These are phyloP conservation scores for Alloplasta piceator DNA, from an alignment of 2,888 invertebrate genomes.

Conservation along the genomic window DNA sequence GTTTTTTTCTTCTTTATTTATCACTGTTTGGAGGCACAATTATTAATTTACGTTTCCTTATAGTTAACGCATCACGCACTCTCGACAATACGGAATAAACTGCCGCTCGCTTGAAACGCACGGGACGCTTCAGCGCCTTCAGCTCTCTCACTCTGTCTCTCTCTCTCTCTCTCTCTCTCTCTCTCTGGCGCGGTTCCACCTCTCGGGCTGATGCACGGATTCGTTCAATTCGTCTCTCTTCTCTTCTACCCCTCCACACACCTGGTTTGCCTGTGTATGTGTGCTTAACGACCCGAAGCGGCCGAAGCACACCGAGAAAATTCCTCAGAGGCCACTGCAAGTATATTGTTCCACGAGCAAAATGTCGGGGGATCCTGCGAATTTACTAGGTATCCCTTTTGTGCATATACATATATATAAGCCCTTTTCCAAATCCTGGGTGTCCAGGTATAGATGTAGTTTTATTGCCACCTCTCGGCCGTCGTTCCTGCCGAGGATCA, in stretches of 20 bases:
- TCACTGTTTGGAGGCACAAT: slow-evolving; percentile 28
- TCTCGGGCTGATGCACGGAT: slow-evolving; percentile 37
- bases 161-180: too few relatives aligned
- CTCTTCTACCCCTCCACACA: slow-evolving; percentile 45
- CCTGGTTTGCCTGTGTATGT: slow-evolving; percentile 34
- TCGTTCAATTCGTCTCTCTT: slow-evolving; percentile 57
- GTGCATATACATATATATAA: not conserved
- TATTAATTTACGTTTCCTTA: slow-evolving; percentile 15
- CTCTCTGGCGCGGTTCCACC: slow-evolving; percentile 22
- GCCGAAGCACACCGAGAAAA: slow-evolving; percentile 25
- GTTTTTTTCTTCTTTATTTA: not conserved
- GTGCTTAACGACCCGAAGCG: slow-evolving; percentile 42
- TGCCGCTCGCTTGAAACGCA: slow-evolving; percentile 22
- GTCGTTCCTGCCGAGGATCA: slow-evolving; percentile 26
- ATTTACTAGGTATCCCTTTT: slow-evolving; percentile 7
- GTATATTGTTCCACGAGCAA: slow-evolving; percentile 5
- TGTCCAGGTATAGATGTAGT: slow-evolving; percentile 7
- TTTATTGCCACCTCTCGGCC: not conserved
- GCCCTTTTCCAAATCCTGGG: not conserved
- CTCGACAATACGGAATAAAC: slow-evolving; percentile 31
- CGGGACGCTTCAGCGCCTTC: slow-evolving; percentile 34
- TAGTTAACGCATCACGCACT: slow-evolving; percentile 1
- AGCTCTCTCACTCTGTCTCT: too few relatives aligned
- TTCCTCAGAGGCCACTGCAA: slow-evolving; percentile 32
- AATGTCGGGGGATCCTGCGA: slow-evolving; percentile 37